phyloP scores from a whole-genome alignment of 2,797 vertebrate genomes.

The Myotis myotis region DNA sequence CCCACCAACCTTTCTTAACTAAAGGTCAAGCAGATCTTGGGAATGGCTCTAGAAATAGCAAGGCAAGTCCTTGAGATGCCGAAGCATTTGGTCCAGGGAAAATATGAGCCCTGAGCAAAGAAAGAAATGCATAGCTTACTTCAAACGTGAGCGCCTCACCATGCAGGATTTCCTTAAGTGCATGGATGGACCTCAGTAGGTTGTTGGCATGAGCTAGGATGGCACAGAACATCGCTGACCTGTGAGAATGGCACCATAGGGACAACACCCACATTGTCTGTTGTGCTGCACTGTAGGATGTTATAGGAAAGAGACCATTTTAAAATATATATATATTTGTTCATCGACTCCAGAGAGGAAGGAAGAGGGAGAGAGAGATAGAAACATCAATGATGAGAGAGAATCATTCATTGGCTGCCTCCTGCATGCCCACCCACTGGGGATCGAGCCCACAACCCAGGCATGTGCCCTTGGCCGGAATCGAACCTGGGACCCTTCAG shows the following conservation, averaged over 20 bases:
- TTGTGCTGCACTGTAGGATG: not conserved
- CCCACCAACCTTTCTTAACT: conserved; percentile 10
- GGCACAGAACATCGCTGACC: not conserved
- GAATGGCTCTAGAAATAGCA: conserved; percentile 51
- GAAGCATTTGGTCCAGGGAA: conserved; percentile 41
- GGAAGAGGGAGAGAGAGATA: too few species aligned
- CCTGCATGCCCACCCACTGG: too few species aligned
- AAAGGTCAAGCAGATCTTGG: conserved; percentile 62
- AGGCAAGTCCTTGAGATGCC: conserved; percentile 54
- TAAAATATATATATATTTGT: too few species aligned
- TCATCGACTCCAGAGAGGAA: too few species aligned
- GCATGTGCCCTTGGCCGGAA: too few species aligned
- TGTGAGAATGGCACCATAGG: not conserved
- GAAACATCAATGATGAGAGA: too few species aligned
- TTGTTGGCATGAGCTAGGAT: not conserved
- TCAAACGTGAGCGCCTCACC: not conserved
- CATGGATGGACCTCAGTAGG: not conserved
- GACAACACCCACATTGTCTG: not conserved
- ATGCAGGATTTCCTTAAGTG: not conserved
- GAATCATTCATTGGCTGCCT: too few species aligned
- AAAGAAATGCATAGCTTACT: conserved; percentile 31
- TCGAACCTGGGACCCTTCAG: too few species aligned
- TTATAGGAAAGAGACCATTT: not conserved
- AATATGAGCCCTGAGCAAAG: conserved; percentile 35
- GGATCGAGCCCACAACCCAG: too few species aligned